Evolutionary conservation across 1,140 invertebrate species (phyloP).

Genomic region (Papilio glaucus): DNA sequence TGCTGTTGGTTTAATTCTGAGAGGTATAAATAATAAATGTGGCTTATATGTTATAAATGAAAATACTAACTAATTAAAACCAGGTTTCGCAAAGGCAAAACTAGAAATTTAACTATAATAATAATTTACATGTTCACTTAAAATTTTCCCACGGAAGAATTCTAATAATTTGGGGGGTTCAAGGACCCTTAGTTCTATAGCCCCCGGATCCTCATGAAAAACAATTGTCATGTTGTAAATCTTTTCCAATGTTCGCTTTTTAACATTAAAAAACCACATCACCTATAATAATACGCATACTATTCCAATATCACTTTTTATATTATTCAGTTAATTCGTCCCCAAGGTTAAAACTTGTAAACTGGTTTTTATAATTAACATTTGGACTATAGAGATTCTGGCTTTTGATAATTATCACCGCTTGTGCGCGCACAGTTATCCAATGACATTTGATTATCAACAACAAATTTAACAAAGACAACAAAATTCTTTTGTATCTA

Average conservation of each 20-base stretch:
- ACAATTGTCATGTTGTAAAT: neutral
- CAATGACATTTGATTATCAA: constrained; percentile 6
- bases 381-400: constrained; percentile 4
- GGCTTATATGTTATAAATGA: too few relatives aligned
- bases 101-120: too few relatives aligned
- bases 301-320: neutral
- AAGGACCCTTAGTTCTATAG: too few relatives aligned
- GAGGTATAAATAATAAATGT: too few relatives aligned
- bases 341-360: neutral
- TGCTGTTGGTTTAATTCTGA: neutral
- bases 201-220: too few relatives aligned
- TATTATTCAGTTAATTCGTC: neutral
- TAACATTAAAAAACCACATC: neutral
- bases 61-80: too few relatives aligned
- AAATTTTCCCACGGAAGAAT: too few relatives aligned
- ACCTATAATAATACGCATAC: too few relatives aligned
- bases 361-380: constrained; percentile 16
- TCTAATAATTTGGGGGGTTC: too few relatives aligned
- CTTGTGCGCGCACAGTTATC: neutral
- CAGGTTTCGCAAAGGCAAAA: too few relatives aligned
- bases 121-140: too few relatives aligned
- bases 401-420: neutral
- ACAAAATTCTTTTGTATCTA: constrained; percentile 1
- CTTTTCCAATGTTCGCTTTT: neutral
- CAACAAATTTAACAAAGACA: neutral